A percentile compares a stretch with the other conserved stretches of the same genome.
phyloP scores from a whole-genome alignment of 1,140 invertebrate genomes.

The Danaus melanippus region DNA sequence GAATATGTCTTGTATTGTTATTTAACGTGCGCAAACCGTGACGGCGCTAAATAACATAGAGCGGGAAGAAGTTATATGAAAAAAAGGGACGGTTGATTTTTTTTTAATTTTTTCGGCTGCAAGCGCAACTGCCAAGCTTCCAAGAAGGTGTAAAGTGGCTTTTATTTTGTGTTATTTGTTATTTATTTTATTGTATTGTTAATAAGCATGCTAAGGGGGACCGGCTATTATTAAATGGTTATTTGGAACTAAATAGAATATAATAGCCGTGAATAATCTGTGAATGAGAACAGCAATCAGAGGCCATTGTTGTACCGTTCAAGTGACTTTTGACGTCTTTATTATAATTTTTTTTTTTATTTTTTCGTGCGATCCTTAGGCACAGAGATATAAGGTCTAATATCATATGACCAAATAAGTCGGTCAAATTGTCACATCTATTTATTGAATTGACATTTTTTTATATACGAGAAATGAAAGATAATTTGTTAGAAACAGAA shows the following conservation, averaged over 20 bases:
- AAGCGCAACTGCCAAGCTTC: slow-evolving; percentile 58
- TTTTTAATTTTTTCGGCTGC: slow-evolving; percentile 41
- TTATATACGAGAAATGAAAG: slow-evolving; percentile 17
- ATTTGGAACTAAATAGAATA: slow-evolving; percentile 71
- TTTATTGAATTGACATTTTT: slow-evolving; percentile 19
- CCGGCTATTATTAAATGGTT: slow-evolving; percentile 67
- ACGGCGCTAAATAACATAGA: slow-evolving; percentile 27
- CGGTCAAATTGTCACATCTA: slow-evolving; percentile 17
- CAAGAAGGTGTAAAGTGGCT: slow-evolving; percentile 70
- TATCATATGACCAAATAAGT: slow-evolving; percentile 4
- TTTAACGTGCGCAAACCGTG: slow-evolving; percentile 20
- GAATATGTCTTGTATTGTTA: slow-evolving; percentile 19
- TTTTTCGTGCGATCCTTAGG: slow-evolving; percentile 14
- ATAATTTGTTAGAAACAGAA: slow-evolving; percentile 41
- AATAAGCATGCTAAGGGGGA: slow-evolving; percentile 67
- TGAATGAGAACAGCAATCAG: slow-evolving; percentile 60
- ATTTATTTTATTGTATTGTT: slow-evolving; percentile 72
- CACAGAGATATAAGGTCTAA: slow-evolving; percentile 11
- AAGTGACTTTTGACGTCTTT: slow-evolving; percentile 59
- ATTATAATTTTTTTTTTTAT: slow-evolving; percentile 28
- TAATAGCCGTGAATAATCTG: slow-evolving; percentile 66
- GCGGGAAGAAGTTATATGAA: slow-evolving; percentile 30
- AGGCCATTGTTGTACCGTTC: slow-evolving; percentile 37
- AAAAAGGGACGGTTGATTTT: slow-evolving; percentile 31
- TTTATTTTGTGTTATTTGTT: slow-evolving; percentile 67